Conservation (phyloP, 2,113 vertebrate genomes). For the Plecotus auritus region DNA sequence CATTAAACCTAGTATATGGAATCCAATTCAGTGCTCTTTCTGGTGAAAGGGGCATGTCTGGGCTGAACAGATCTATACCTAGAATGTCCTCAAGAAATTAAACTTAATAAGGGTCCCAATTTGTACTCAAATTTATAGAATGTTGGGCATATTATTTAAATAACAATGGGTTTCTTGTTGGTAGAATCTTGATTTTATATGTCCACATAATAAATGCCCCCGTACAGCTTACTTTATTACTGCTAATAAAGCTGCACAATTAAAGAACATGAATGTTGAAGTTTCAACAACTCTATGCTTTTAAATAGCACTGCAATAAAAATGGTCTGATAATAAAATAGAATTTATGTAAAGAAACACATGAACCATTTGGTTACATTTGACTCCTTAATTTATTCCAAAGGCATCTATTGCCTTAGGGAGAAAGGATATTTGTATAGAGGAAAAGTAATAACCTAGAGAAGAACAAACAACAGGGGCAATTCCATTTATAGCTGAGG, state of each 20-base stretch:
- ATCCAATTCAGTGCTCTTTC: neutral
- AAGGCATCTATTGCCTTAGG: slow-evolving; percentile 8
- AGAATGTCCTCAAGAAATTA: neutral
- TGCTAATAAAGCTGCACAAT: neutral
- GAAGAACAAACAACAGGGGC: slow-evolving; percentile 38
- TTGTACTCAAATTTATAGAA: neutral
- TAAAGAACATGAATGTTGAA: neutral
- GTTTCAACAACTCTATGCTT: neutral
- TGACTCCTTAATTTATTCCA: slow-evolving; percentile 49
- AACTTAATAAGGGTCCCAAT: neutral
- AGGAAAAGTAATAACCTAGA: slow-evolving; percentile 31
- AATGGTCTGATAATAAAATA: slow-evolving; percentile 26
- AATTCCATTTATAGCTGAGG: slow-evolving; percentile 19
- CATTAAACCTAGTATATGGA: neutral
- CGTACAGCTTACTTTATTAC: neutral
- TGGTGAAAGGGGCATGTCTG: neutral
- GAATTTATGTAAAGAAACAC: slow-evolving; percentile 40
- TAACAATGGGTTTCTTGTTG: neutral
- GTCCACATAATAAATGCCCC: neutral
- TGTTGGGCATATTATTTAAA: neutral
- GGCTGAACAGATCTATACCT: neutral
- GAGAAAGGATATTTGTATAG: slow-evolving; percentile 25
- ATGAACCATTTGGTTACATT: slow-evolving; percentile 44
- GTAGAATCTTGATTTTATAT: neutral
- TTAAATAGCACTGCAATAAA: slow-evolving; percentile 4